Evolutionary conservation across 2,888 invertebrate species (phyloP).

Genomic region (Hanleya hanleyi): DNA sequence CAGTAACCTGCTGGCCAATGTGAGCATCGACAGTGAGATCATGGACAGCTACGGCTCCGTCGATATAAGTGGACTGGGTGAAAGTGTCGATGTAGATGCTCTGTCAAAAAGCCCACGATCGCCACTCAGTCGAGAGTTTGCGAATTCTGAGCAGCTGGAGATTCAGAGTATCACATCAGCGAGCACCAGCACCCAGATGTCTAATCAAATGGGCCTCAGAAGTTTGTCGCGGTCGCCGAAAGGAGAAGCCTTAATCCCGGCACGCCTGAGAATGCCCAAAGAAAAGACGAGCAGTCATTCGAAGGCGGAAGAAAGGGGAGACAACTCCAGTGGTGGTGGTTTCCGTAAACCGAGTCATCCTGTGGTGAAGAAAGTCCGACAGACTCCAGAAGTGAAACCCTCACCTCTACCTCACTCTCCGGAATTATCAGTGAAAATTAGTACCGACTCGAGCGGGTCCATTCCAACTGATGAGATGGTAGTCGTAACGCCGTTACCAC

Average conservation of each 20-base stretch:
- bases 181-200: not conserved
- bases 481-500: constrained; percentile 43
- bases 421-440: not conserved
- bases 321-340: constrained; percentile 43
- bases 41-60: constrained; percentile 44
- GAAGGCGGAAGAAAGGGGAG: constrained; percentile 82
- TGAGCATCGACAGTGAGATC: constrained; percentile 63
- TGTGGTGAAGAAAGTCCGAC: not conserved
- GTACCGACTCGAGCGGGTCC: not conserved
- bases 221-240: not conserved
- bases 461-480: constrained; percentile 23
- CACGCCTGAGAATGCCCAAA: constrained; percentile 78
- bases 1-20: constrained; percentile 51
- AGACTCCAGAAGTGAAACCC: constrained; percentile 38
- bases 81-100: not conserved
- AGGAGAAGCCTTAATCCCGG: constrained; percentile 78
- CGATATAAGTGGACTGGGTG: constrained; percentile 9
- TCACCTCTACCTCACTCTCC: not conserved
- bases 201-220: not conserved
- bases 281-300: constrained; percentile 80
- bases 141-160: not conserved
- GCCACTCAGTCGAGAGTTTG: not conserved
- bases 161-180: not conserved
- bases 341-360: constrained; percentile 43
- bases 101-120: not conserved